Evolutionary conservation across 1,140 invertebrate genomes (phyloP), one percentile per base, ranked within the genome.

Genomic region (Apolygus lucorum): DNA sequence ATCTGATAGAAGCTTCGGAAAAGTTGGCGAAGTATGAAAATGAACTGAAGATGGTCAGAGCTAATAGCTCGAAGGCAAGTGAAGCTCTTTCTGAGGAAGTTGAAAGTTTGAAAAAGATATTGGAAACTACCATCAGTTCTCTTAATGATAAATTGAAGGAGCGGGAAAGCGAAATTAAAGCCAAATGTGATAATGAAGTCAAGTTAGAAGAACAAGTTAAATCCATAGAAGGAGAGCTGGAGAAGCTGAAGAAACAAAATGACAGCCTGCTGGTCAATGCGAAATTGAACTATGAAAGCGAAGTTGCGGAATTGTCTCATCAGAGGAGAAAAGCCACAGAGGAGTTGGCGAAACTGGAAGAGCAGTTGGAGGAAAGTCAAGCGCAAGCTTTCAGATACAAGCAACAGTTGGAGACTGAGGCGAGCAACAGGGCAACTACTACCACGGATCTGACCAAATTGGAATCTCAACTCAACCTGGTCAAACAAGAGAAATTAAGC

Each of bases 331-430:
- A 13, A 24, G 54, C 11, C 8, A 4, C 22, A 11, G 54, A 17
- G 22, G 54, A 11, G 22, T 11, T 17, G 4, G 22, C 76, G 63
- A 76, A 76, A 17, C 34, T 74, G 2, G 34, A 77, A 0, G 73
- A 72, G 63, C 76, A 77, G 62, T 73, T 75, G 11, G 74, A 77
- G 67, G 73, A 74, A 28, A 77, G 76, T 22, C 27, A 69, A 25
- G 29, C 27, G 29, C 28, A 25, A 29, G n/a, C 70, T 76, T 11
- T 71, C 73, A 34, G 25, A 2, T 74, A 75, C 28, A 76, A 66
- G 22, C 76, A 77, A 59, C 77, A 80, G 62, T 70, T 68, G 8
- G 75, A 78, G 68, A 69, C 71, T 1, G 77, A 76, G 0, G 77
- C 76, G 0, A 42, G 21, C 2, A 42, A 42, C 27, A 28, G 34